Percentiles rank a stretch among this genome's conserved stretches.
Evolutionary conservation across 2,797 vertebrate species (phyloP).

Genomic region (Antrozous pallidus): DNA sequence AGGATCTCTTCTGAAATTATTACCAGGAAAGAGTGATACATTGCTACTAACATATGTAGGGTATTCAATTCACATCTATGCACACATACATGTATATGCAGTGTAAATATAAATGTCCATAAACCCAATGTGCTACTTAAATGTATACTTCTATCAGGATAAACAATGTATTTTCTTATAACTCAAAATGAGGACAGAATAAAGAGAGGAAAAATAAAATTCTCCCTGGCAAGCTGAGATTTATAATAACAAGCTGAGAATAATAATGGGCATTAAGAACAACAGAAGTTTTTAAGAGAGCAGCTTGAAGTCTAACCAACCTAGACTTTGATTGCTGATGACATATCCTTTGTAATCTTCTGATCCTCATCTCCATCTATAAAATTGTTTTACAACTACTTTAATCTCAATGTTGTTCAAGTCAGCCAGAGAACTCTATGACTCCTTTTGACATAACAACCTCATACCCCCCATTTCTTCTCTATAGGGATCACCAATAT

Average conservation of each 20-base stretch:
- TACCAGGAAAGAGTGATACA: background rate
- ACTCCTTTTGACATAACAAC: background rate
- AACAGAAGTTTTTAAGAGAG: background rate
- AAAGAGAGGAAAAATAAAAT: background rate
- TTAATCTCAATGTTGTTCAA: background rate
- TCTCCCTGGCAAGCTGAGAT: background rate
- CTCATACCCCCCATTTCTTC: background rate
- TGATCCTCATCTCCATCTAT: background rate
- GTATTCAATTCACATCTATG: background rate
- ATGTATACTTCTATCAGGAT: background rate
- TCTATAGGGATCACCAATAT: background rate
- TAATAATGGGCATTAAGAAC: slow-evolving; percentile 6
- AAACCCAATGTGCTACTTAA: background rate
- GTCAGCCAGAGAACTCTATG: background rate
- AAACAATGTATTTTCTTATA: background rate
- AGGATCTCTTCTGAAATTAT: background rate
- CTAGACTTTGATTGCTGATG: background rate
- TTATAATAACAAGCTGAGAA: slow-evolving; percentile 11
- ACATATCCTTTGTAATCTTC: background rate
- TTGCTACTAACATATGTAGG: background rate
- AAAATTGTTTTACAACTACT: background rate
- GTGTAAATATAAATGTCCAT: background rate
- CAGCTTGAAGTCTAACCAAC: background rate
- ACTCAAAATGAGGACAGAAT: slow-evolving; percentile 22
- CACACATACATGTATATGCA: background rate